Base-by-base conservation (phyloP, 2,888 invertebrate species). In the Athalia rosae region DNA sequence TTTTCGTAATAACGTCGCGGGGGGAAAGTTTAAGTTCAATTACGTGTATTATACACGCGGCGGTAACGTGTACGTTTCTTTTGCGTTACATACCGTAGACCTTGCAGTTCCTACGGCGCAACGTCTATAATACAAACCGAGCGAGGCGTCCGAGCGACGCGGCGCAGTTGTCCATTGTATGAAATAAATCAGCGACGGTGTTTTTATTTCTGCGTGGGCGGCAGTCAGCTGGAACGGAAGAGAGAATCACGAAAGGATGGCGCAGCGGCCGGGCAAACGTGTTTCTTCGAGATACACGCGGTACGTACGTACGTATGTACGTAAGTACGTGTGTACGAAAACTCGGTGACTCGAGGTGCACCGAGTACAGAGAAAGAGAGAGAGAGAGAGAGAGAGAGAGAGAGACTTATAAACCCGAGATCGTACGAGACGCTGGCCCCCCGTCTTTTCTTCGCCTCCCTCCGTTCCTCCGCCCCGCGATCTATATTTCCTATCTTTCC, bases 141-240 rank as follows among this genome's bases (percentile, higher is more conserved):
- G 28, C 47, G 53, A 41, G 8, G 53, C 48, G n/a, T 69, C 53
- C 15, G 53, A 69, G 56, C 58, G 58, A 56, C 71, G 43, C 58
- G 13, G 15, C 71, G 56, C 8, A 56, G 43, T 58, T 58, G 58
- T 58, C 71, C 71, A 71, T 71, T 71, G 71, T 71, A 56, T 71
- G 9, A 58, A 71, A 71, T 71, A 71, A 71, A 58, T 71, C 71
- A 71, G 45, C 9, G n/a, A 8, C 28, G 9, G 43, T 71, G n/a
- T 71, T 71, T 58, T 71, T 58, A 56, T 56, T 71, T 41, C 45
- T 45, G 71, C 71, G 71, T 71, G 58, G 71, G 71, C 71, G 71
- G 71, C 71, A 71, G 71, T 71, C 71, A 71, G 71, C 71, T 71
- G 71, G 71, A 71, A 71, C 71, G 71, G 71, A 71, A 71, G 71